Conservation (phyloP, 1,140 invertebrate genomes). For the Drosophila melanica region DNA sequence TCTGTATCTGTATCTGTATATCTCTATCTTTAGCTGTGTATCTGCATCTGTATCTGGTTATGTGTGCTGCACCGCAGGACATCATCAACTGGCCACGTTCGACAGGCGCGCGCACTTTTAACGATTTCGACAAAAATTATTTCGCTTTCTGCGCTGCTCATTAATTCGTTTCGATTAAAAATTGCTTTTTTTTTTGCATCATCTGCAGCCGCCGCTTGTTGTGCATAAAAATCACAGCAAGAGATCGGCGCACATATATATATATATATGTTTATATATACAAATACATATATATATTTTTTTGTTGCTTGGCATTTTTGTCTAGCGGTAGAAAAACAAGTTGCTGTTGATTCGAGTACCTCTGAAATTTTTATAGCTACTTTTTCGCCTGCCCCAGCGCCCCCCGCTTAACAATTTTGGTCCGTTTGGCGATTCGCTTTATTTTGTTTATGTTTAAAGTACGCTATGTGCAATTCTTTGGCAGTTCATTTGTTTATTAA, state of each 20-base stretch:
- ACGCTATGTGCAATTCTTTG: constrained; percentile 74
- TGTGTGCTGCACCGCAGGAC: constrained; percentile 61
- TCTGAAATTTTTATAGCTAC: constrained; percentile 70
- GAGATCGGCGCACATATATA: constrained; percentile 37
- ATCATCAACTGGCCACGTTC: constrained; percentile 63
- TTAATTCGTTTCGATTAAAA: constrained; percentile 82
- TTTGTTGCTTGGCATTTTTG: constrained; percentile 54
- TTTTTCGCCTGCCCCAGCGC: neutral
- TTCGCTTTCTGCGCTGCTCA: constrained; percentile 69
- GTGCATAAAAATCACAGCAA: constrained; percentile 82
- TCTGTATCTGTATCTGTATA: constrained; percentile 18
- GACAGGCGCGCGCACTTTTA: constrained; percentile 76
- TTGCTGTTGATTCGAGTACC: constrained; percentile 65
- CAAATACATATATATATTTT: constrained; percentile 12
- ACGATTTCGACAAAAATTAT: constrained; percentile 77
- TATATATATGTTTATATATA: constrained; percentile 4
- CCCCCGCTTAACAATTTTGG: neutral
- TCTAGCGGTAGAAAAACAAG: constrained; percentile 75
- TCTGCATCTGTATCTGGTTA: constrained; percentile 6
- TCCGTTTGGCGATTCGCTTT: constrained; percentile 33
- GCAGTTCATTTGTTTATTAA: constrained; percentile 78
- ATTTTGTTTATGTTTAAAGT: constrained; percentile 79
- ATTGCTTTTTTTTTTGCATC: constrained; percentile 57
- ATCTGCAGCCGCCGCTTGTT: constrained; percentile 73
- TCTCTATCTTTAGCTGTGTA: constrained; percentile 27